Evolutionary conservation across 2,797 vertebrate genomes (phyloP).

Genomic region (Ctenochaetus hawaiiensis): DNA sequence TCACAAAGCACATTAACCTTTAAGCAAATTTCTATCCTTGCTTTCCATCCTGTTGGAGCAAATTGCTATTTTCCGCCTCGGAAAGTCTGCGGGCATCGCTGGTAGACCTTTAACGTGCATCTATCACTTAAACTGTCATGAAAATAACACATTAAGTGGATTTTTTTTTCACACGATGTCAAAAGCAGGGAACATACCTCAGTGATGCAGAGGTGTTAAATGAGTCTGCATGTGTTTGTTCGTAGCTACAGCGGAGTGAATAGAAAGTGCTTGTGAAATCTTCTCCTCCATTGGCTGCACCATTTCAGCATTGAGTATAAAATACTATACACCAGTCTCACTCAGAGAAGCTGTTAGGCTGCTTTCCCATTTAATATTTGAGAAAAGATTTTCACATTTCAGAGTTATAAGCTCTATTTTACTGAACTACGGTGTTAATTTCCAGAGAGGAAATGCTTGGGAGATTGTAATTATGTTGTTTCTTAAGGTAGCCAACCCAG

Average conservation of each 20-base stretch:
- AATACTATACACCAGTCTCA: neutral
- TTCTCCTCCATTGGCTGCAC: neutral
- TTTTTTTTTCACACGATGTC: neutral
- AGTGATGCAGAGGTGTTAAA: neutral
- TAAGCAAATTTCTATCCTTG: too few relatives aligned
- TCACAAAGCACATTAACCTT: too few relatives aligned
- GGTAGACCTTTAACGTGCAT: too few relatives aligned
- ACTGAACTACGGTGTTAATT: neutral
- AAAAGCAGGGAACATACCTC: neutral
- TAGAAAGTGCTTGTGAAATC: neutral
- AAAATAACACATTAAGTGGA: neutral
- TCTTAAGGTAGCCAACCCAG: neutral
- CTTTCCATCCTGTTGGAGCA: too few relatives aligned
- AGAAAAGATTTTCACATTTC: neutral
- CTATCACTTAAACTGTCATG: too few relatives aligned
- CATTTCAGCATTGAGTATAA: neutral
- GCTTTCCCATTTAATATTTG: neutral
- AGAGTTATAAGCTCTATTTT: neutral
- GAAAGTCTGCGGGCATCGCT: too few relatives aligned
- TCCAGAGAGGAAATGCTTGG: slow-evolving; percentile 11
- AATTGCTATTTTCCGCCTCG: too few relatives aligned
- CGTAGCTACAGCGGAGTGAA: neutral
- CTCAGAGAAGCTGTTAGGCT: neutral
- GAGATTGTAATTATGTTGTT: slow-evolving; percentile 25
- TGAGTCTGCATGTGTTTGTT: neutral